These are phyloP conservation scores for Chymomyza caudatula DNA, from an alignment of 2,888 invertebrate species.

Conservation along the genomic window DNA sequence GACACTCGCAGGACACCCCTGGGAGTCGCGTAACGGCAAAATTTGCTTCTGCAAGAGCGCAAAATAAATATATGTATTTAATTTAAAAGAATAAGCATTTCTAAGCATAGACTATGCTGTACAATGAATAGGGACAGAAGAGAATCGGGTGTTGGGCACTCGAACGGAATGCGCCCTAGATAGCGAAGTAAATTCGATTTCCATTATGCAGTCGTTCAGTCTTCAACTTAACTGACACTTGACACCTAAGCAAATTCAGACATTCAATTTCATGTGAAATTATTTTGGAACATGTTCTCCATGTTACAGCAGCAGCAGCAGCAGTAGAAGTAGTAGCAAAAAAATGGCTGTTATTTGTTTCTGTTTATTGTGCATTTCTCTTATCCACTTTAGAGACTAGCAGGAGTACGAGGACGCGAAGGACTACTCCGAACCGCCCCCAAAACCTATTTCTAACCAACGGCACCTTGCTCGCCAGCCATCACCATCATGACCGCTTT, in stretches of 20 bases:
- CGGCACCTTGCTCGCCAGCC: neutral
- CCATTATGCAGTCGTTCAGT: slow-evolving; percentile 58
- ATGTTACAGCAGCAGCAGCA: slow-evolving; percentile 13
- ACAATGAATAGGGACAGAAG: neutral
- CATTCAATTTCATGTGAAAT: slow-evolving; percentile 64
- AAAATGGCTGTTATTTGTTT: slow-evolving; percentile 54
- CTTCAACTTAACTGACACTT: slow-evolving; percentile 61
- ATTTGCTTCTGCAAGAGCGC: neutral
- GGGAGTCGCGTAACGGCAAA: neutral
- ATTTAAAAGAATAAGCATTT: neutral
- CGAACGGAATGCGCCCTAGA: neutral
- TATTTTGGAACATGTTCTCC: slow-evolving; percentile 46
- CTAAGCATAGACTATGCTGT: neutral
- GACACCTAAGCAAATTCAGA: slow-evolving; percentile 61
- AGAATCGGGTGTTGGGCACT: neutral
- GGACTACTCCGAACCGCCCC: neutral
- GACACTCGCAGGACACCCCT: neutral
- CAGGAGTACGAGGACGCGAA: neutral
- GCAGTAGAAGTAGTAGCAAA: slow-evolving; percentile 17
- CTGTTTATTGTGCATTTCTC: slow-evolving; percentile 58
- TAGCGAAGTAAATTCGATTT: slow-evolving; percentile 53
- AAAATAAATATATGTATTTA: neutral
- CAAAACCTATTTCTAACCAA: neutral
- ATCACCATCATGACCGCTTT: slow-evolving; percentile 44
- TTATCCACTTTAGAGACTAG: slow-evolving; percentile 50